Evolutionary conservation across 1,140 invertebrate species (phyloP).

Genomic region (Elymnias hypermnestra): DNA sequence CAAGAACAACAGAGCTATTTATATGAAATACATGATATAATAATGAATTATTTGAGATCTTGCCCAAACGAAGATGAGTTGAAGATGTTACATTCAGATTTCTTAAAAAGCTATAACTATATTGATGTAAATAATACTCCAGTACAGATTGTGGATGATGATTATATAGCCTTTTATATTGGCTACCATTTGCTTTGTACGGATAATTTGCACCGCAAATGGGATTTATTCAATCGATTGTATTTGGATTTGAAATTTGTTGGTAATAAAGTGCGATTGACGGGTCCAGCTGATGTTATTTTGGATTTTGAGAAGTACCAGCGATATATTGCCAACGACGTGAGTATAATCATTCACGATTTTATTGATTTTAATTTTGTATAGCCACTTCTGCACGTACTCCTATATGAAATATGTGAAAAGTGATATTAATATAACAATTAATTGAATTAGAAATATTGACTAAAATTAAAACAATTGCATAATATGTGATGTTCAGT

Average conservation of each 20-base stretch:
- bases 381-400: too few species aligned
- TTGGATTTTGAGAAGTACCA: constrained; percentile 62
- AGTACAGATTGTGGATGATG: constrained; percentile 54
- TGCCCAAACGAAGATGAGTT: constrained; percentile 39
- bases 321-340: constrained; percentile 43
- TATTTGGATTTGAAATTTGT: constrained; percentile 63
- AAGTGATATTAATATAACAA: too few species aligned
- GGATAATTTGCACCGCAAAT: constrained; percentile 43
- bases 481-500: too few species aligned
- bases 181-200: constrained; percentile 59
- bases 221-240: constrained; percentile 52
- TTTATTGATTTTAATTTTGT: too few species aligned
- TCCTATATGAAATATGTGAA: too few species aligned
- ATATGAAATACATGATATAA: constrained; percentile 62
- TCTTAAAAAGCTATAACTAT: constrained; percentile 57
- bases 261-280: constrained; percentile 63
- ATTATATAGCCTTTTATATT: constrained; percentile 63
- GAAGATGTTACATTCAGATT: constrained; percentile 47
- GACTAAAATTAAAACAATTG: too few species aligned
- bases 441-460: too few species aligned
- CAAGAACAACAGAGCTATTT: constrained; percentile 49
- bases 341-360: constrained; percentile 43
- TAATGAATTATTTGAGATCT: constrained; percentile 54
- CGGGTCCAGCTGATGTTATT: constrained; percentile 58
- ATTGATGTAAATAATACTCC: constrained; percentile 31